phyloP scores from a whole-genome alignment of 2,113 vertebrate genomes.

The Pongo pygmaeus region DNA sequence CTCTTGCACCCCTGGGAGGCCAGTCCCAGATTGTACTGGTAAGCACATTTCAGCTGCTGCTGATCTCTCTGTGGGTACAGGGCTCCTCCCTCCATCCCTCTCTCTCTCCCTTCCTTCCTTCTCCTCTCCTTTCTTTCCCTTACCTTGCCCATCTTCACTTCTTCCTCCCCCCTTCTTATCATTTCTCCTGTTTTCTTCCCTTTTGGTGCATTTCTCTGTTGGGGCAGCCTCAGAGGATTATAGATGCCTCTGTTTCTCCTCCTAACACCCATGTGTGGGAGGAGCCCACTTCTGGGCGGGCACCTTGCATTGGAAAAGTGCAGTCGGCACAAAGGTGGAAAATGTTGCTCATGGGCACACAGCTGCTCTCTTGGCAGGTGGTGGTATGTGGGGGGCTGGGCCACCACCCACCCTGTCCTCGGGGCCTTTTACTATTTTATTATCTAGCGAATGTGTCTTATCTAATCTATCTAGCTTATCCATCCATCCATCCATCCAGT shows the following conservation, averaged over 20 bases:
- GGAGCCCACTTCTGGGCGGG: neutral
- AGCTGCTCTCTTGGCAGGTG: neutral
- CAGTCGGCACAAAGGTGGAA: neutral
- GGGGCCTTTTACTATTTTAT: neutral
- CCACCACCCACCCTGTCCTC: neutral
- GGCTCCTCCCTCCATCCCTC: neutral
- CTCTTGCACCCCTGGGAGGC: neutral
- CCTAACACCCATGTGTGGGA: neutral
- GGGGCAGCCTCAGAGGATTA: neutral
- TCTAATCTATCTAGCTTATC: no score
- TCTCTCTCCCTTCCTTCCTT: no score
- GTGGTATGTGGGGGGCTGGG: neutral
- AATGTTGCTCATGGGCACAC: neutral
- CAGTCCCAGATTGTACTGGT: neutral
- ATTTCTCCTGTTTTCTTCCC: neutral
- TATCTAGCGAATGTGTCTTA: no score
- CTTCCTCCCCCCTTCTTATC: neutral
- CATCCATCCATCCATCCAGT: rapidly evolving
- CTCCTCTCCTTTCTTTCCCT: neutral
- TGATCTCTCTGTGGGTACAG: neutral
- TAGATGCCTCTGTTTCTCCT: neutral
- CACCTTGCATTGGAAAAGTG: neutral
- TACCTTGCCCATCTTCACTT: neutral
- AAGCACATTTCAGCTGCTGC: neutral
- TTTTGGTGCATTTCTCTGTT: neutral